Evolutionary conservation across 2,113 vertebrate species (phyloP).

Genomic region (Micronycteris hirsuta): DNA sequence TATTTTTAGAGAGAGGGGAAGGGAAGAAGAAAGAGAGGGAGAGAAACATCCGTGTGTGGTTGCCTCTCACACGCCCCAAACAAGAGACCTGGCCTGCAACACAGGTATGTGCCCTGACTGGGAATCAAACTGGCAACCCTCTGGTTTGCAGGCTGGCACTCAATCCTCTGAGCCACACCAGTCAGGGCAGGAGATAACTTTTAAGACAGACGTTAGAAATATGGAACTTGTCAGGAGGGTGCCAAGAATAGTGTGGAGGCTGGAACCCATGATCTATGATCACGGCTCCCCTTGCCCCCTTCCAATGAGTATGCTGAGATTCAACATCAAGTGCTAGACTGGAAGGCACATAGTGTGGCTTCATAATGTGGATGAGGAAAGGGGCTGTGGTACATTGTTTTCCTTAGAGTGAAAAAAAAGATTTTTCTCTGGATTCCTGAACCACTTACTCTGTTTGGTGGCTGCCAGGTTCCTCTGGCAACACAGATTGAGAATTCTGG

Average conservation of each 20-base stretch:
- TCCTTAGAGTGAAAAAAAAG: background rate
- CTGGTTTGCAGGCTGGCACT: no score
- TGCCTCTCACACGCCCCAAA: no score
- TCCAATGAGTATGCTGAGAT: background rate
- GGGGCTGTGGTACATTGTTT: background rate
- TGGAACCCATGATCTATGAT: background rate
- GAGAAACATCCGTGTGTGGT: no score
- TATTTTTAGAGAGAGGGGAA: no score
- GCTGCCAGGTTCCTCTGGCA: background rate
- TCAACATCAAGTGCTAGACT: background rate
- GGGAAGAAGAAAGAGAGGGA: no score
- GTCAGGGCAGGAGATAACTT: background rate
- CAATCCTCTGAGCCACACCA: no score
- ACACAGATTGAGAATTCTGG: background rate
- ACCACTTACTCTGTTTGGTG: background rate
- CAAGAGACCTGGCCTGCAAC: no score
- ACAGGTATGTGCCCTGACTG: no score
- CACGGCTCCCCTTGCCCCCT: background rate
- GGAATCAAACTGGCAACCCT: no score
- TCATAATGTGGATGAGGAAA: background rate
- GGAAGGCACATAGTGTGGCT: background rate
- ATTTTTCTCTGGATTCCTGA: background rate
- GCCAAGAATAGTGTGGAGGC: background rate
- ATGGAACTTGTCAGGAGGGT: background rate
- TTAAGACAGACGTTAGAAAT: background rate